Conservation (phyloP, 2,113 vertebrate species). For the Psittacara wagleri region DNA sequence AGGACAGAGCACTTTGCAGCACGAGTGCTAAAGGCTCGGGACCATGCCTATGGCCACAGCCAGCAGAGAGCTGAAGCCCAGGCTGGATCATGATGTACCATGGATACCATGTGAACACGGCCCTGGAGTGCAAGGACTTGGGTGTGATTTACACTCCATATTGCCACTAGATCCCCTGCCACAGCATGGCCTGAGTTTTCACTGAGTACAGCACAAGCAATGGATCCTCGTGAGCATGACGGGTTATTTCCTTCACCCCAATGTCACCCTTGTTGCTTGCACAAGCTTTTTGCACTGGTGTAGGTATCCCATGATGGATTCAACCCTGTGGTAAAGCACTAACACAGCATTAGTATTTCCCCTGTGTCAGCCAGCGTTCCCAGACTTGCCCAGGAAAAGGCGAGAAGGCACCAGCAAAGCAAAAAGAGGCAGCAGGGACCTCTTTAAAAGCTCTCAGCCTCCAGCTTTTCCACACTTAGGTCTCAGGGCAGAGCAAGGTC, state of each 20-base stretch:
- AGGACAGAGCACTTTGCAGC: background rate
- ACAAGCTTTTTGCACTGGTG: background rate
- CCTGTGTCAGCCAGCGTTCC: background rate
- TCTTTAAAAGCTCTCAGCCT: background rate
- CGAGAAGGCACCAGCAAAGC: background rate
- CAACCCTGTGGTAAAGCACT: background rate
- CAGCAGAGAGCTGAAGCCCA: background rate
- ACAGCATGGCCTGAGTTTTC: background rate
- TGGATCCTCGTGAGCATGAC: accelerated
- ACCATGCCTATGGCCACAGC: accelerated
- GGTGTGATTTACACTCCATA: background rate
- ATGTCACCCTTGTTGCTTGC: background rate
- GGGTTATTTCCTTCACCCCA: background rate
- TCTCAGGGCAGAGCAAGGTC: background rate
- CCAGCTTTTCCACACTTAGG: background rate
- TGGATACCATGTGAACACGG: background rate
- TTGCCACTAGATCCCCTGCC: background rate
- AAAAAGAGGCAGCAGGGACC: background rate
- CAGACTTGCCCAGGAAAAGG: background rate
- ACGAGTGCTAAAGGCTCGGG: background rate
- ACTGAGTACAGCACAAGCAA: background rate
- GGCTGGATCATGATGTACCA: accelerated
- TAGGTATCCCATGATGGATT: background rate
- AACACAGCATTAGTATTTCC: background rate
- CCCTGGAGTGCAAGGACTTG: background rate